These are phyloP conservation scores for Protodeltote pygarga DNA, from an alignment of 2,888 invertebrate genomes.

Conservation along the genomic window DNA sequence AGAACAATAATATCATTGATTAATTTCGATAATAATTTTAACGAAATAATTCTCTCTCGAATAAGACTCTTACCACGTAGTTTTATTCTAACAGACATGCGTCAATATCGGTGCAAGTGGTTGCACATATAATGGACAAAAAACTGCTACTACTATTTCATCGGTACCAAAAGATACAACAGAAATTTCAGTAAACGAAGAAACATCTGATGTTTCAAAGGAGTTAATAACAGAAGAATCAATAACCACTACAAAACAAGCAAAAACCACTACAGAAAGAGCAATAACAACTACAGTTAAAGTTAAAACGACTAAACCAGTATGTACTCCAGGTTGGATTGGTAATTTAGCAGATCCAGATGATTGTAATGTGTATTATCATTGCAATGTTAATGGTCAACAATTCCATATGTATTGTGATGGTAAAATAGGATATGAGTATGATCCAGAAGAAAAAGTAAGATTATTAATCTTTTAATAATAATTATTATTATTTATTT, in stretches of 20 bases:
- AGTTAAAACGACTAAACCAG: background rate
- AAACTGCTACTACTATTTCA: no score
- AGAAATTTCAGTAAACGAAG: no score
- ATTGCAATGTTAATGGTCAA: constrained; percentile 1
- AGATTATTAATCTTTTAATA: background rate
- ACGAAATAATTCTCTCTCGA: no score
- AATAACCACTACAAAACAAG: background rate
- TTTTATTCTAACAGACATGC: no score
- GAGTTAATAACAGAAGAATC: background rate
- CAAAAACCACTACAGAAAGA: background rate
- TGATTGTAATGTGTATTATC: constrained; percentile 13
- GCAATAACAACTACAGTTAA: background rate
- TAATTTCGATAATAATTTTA: no score
- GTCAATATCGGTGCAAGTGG: no score
- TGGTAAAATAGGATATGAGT: constrained; percentile 12
- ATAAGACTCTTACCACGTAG: no score
- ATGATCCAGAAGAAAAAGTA: background rate
- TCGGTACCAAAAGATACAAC: no score
- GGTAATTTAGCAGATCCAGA: constrained; percentile 11
- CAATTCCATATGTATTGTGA: constrained; percentile 13
- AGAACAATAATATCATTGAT: no score
- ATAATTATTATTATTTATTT: background rate
- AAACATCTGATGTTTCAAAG: no score
- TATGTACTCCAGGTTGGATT: constrained; percentile 3
- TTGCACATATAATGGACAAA: no score